Percentiles rank a stretch among this genome's conserved stretches.
phyloP scores from a whole-genome alignment of 1,140 invertebrate species.

The Eupristina koningsbergeri region DNA sequence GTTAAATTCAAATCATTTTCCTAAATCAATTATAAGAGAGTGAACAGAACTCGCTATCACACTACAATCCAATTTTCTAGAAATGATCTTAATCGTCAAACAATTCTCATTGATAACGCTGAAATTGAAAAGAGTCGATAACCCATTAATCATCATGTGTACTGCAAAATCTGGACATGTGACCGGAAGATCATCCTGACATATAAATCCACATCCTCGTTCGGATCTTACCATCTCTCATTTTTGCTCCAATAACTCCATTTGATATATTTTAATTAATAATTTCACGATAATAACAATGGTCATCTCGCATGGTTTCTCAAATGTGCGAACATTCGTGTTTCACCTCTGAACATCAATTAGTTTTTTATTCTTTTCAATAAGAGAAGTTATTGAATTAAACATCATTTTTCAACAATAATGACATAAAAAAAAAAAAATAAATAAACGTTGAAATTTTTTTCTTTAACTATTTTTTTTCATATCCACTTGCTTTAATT shows the following conservation, averaged over 20 bases:
- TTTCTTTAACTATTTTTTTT: too few relatives aligned
- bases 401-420: neutral
- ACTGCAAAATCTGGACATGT: neutral
- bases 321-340: neutral
- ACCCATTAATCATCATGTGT: neutral
- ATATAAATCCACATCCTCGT: neutral
- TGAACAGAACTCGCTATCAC: neutral
- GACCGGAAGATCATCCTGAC: neutral
- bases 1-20: too few relatives aligned
- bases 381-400: neutral
- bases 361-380: neutral
- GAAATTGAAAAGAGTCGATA: neutral
- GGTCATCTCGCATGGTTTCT: neutral
- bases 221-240: neutral
- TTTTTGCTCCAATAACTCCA: neutral
- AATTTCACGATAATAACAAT: too few relatives aligned
- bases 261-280: too few relatives aligned
- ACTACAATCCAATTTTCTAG: neutral
- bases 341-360: neutral
- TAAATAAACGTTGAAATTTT: neutral
- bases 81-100: neutral
- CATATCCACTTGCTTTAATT: too few relatives aligned
- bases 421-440: neutral
- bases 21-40: too few relatives aligned
- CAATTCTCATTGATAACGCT: neutral